A percentile compares a stretch with the other conserved stretches of the same genome.
These are phyloP conservation scores for Etheostoma perlongum DNA, from an alignment of 2,797 vertebrate species.

Conservation along the genomic window DNA sequence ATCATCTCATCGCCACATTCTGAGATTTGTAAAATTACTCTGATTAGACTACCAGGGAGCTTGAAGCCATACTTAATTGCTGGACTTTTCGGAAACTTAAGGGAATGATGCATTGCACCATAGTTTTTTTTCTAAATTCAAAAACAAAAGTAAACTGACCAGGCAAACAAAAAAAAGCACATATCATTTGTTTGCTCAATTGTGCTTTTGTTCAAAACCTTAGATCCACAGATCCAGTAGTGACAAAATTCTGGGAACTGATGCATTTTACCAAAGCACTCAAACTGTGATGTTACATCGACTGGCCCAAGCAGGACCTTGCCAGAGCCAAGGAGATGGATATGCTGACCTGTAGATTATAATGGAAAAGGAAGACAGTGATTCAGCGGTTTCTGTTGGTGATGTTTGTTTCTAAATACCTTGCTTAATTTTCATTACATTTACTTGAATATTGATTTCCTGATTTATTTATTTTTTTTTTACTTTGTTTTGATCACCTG, in stretches of 20 bases:
- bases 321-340: background rate
- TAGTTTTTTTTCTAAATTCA: background rate
- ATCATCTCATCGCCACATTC: slow-evolving; percentile 19
- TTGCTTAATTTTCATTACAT: background rate
- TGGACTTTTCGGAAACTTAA: slow-evolving; percentile 23
- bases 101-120: slow-evolving; percentile 28
- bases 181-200: slow-evolving; percentile 2
- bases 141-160: slow-evolving; percentile 15
- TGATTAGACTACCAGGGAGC: slow-evolving; percentile 32
- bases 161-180: background rate
- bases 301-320: background rate
- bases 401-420: slow-evolving; percentile 3
- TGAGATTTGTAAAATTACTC: slow-evolving; percentile 23
- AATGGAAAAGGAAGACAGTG: background rate
- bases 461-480: background rate
- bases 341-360: too few relatives aligned
- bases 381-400: background rate
- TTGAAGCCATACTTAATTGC: slow-evolving; percentile 19
- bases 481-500: background rate
- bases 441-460: background rate
- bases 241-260: slow-evolving; percentile 15
- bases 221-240: background rate
- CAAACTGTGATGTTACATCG: background rate
- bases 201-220: slow-evolving; percentile 13
- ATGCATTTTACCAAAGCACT: slow-evolving; percentile 3